Evolutionary conservation across 2,113 vertebrate species (phyloP), one percentile per base, ranked within the genome.

Genomic region (Lipotes vexillifer): DNA sequence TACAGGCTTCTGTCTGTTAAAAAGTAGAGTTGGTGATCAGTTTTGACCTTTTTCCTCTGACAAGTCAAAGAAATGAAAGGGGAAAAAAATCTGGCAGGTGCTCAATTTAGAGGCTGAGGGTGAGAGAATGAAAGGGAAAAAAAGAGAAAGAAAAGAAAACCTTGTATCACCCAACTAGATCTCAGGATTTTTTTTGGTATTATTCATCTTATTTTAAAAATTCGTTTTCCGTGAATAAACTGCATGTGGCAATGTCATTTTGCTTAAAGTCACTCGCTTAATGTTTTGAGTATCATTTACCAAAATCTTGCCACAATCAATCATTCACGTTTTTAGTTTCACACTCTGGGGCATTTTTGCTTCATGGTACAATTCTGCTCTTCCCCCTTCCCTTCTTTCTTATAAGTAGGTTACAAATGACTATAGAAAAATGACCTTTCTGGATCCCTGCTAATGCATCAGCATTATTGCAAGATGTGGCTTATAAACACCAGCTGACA

Each of bases 1-100:
- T 99, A 99, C 98, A 98, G 97, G 69, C 96, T 97, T 98, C 98
- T 95, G 82, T 98, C 98, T 98, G 98, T 96, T 98, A 98, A 98
- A 98, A 98, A 98, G 98, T 97, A 96, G 83, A 98, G 97, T 90
- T 94, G 94, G 95, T 98, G 98, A 99, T 99, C 98, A 98, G 97
- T 71, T 92, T 97, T 98, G 98, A 99, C 98, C 98, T 98, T 98
- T 98, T 98, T 98, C 95, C 97, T 94, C 93, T 44, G 88, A 98
- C 97, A 98, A 98, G 98, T 98, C 98, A 98, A 98, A 97, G 68
- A 97, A 98, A 99, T 98, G 97, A 98, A 98, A 98, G 82, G 36
- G 1, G 17, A 49, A 65, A 41, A 38, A 94, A 94, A 97, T 98
- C 95, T 98, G 98, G 98, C 97, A 98, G 97, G 93, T 10, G 0